Percentiles rank a stretch among this genome's conserved stretches.
These are phyloP conservation scores for Griposia aprilina DNA, from an alignment of 2,888 invertebrate genomes.

Conservation along the genomic window DNA sequence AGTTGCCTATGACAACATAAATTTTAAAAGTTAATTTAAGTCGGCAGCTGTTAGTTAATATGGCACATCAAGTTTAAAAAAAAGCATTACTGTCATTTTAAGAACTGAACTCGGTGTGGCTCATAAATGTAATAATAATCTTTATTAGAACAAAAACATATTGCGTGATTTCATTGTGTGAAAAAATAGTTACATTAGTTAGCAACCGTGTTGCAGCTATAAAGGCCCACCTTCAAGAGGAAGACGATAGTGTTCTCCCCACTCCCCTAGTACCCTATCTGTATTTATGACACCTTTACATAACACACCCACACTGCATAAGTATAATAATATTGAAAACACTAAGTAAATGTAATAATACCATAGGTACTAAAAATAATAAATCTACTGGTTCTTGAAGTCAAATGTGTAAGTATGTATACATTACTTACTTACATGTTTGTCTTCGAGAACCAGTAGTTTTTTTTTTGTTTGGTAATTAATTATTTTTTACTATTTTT, in stretches of 20 bases:
- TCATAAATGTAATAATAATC: background rate
- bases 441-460: too few relatives aligned
- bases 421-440: too few relatives aligned
- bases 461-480: too few relatives aligned
- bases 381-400: too few relatives aligned
- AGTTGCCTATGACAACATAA: slow-evolving; percentile 12
- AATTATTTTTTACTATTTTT: too few relatives aligned
- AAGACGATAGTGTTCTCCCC: background rate
- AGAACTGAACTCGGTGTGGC: background rate
- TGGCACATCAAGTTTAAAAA: background rate
- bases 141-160: background rate
- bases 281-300: background rate
- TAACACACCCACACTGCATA: background rate
- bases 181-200: background rate
- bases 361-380: too few relatives aligned
- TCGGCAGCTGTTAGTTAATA: background rate
- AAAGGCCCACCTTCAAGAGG: background rate
- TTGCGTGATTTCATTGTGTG: background rate
- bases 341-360: too few relatives aligned
- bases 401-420: too few relatives aligned
- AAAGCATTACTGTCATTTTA: background rate
- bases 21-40: slow-evolving; percentile 1
- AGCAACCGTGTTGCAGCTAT: background rate
- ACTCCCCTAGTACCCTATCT: background rate
- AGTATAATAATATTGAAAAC: too few relatives aligned